Evolutionary conservation across 1,140 invertebrate genomes (phyloP), one percentile per base, ranked within the genome.

Genomic region (Lethrus apterus): DNA sequence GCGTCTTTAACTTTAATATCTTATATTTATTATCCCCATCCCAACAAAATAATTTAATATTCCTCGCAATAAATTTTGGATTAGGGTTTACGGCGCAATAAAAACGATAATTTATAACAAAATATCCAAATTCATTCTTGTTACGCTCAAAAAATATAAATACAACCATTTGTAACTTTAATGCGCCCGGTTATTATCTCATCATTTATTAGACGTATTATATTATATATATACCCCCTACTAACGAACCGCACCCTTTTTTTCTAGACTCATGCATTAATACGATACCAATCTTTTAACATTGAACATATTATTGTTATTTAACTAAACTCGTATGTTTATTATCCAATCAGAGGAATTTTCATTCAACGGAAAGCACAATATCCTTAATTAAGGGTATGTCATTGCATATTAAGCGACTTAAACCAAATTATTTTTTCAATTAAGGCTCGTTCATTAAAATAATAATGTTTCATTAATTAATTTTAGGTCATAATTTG

Each of bases 51-150:
- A 64, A 62, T 64, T 64, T 62, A 64, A 64, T 62, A 64, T 64
- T 59, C 57, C 49, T 54, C 45, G 60, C 57, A 61, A 64, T 64
- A 64, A 62, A 64, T 64, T 64, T 55, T 44, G 60, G 62, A 62
- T 64, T 64, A 64, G 54, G 60, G 55, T 62, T 64, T 64, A 60
- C 58, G 43, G 49, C 54, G 56, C 58, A 57, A 62, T 64, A 62
- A 64, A 64, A 64, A 60, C 56, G 60, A 60, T 62, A 62, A 64
- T 64, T 64, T 62, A 64, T 62, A 64, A 64, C 62, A 62, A 64
- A 64, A 62, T 63, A 63, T 58, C 57, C 59, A 56, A 64, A 62
- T 52, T 48, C 50, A 31, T 49, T 46, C 32, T 29, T 17, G 44
- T 36, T 36, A 26, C n/a, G 24, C 24, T 17, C 18, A 40, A 8